Base-by-base conservation (phyloP, 2,888 invertebrate species). In the Phalera bucephala region DNA sequence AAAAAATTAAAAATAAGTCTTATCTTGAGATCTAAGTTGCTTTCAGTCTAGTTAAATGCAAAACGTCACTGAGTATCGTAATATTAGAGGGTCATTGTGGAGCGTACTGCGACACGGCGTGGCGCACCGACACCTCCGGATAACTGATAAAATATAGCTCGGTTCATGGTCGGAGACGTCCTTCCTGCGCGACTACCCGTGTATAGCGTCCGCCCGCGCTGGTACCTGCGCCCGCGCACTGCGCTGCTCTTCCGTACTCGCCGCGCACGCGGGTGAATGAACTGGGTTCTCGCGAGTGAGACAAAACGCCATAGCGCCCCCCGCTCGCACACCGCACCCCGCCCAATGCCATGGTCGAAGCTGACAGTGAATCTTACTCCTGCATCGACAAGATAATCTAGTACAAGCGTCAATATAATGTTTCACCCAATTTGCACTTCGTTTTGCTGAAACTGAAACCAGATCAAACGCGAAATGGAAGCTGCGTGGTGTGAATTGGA, bases 11-110 rank as follows among this genome's bases (percentile, higher is more conserved):
- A 80, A 79, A 81, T 81, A 80, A 89, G 89, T 88, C 89, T 89
- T 88, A 71, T 78, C 63, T 80, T 89, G 88, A 89, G 89, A 89
- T 89, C 89, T 83, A 77, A 58, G 88, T 88, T 88, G 71, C 87
- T 73, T 80, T 87, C 89, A 89, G 88, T 89, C 88, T 82, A 78
- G 64, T 66, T 78, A 79, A 80, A 80, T 80, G 80, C 77, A 79
- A 75, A 77, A 65, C 55, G 67, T 74, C 71, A 77, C 70, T 57
- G 62, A 54, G 66, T 74, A 70, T 74, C 64, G 64, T 65, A 60
- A 72, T 49, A 55, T 69, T 77, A 82, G 61, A 76, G 75, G 70
- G 71, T 72, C 82, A 81, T 80, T 59, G 52, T 72, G 59, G 72
- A 72, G 77, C 72, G 74, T 52, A 53, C 64, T 58, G 64, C 69